phyloP scores from a whole-genome alignment of 2,797 vertebrate genomes.

The Intellagama lesueurii region DNA sequence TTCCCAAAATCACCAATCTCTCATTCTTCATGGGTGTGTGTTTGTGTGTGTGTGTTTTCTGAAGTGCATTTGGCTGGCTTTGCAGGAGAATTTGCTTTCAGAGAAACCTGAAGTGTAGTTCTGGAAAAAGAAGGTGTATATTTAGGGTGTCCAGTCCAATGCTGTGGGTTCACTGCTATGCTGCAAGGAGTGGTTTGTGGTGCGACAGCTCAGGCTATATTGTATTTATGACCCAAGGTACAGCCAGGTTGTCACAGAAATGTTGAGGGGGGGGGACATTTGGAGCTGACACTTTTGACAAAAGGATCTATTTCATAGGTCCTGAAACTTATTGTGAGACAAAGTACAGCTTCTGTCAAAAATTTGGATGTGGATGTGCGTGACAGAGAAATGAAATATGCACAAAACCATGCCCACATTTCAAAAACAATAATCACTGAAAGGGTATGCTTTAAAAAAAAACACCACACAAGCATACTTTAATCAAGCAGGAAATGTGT shows the following conservation, averaged over 20 bases:
- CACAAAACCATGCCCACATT: too few species aligned
- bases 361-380: not conserved
- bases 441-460: not conserved
- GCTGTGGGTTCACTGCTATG: not conserved
- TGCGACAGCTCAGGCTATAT: not conserved
- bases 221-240: not conserved
- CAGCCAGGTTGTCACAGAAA: too few species aligned
- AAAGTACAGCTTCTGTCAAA: not conserved
- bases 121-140: slow-evolving; percentile 24
- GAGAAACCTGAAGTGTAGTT: slow-evolving; percentile 38
- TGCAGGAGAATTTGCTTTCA: slow-evolving; percentile 23
- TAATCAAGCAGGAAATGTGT: not conserved
- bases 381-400: not conserved
- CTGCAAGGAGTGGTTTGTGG: not conserved
- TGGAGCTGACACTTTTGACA: not conserved
- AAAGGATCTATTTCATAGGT: not conserved
- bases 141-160: not conserved
- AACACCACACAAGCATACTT: not conserved
- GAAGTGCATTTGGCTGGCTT: slow-evolving; percentile 25
- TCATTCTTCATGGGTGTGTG: slow-evolving; percentile 9
- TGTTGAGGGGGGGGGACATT: too few species aligned
- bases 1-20: slow-evolving; percentile 42
- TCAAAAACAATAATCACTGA: too few species aligned
- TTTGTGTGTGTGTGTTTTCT: not conserved
- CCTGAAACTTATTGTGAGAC: not conserved